Conservation (phyloP, 1,140 invertebrate species). For the Pseudoatta argentina region DNA sequence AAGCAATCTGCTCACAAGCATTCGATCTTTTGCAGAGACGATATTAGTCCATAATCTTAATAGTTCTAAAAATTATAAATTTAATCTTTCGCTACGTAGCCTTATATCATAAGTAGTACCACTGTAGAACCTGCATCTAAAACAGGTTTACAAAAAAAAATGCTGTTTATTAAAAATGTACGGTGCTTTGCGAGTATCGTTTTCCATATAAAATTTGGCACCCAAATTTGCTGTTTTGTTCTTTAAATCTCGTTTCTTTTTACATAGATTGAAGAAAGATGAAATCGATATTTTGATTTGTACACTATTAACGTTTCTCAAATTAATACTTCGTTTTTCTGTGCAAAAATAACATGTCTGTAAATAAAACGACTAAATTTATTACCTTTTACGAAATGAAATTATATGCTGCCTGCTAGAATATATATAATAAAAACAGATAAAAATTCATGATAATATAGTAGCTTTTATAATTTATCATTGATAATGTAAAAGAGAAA, state of each 20-base stretch:
- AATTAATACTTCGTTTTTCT: conserved; percentile 48
- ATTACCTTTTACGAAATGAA: neutral
- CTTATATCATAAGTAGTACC: conserved; percentile 67
- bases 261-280: conserved; percentile 28
- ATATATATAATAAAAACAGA: neutral
- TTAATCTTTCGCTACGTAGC: conserved; percentile 48
- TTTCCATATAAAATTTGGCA: conserved; percentile 78
- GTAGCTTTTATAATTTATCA: conserved; percentile 31
- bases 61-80: conserved; percentile 69
- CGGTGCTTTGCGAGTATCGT: conserved; percentile 61
- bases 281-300: conserved; percentile 68
- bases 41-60: conserved; percentile 61
- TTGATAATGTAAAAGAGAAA: conserved; percentile 18
- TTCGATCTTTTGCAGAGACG: conserved; percentile 46
- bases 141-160: conserved; percentile 61
- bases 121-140: conserved; percentile 47
- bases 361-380: conserved; percentile 53
- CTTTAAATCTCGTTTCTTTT: neutral
- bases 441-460: conserved; percentile 4
- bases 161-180: conserved; percentile 61
- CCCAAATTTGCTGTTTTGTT: conserved; percentile 50
- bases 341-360: conserved; percentile 50
- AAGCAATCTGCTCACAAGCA: conserved; percentile 37
- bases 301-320: conserved; percentile 37
- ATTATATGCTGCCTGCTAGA: conserved; percentile 1